Evolutionary conservation across 2,888 invertebrate species (phyloP).

Genomic region (Bibio marci): DNA sequence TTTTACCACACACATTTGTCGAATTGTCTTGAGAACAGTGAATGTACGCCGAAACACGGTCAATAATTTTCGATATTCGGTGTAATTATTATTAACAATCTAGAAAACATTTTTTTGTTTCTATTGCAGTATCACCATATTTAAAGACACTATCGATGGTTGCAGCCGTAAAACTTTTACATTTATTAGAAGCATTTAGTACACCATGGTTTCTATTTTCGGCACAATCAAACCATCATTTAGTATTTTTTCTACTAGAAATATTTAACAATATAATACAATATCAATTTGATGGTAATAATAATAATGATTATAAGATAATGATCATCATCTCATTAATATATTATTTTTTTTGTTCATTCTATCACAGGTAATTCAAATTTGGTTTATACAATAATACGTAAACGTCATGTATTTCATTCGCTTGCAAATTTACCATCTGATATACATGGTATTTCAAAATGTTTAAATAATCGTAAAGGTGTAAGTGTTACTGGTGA

Average conservation of each 20-base stretch:
- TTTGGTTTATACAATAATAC: slow-evolving; percentile 95
- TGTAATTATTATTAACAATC: too few relatives aligned
- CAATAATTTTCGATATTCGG: too few relatives aligned
- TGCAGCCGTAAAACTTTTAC: slow-evolving; percentile 89
- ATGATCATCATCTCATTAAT: too few relatives aligned
- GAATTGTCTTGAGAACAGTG: too few relatives aligned
- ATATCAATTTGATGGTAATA: slow-evolving; percentile 88
- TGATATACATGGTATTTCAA: slow-evolving; percentile 69
- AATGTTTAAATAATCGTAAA: slow-evolving; percentile 31
- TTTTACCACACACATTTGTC: too few relatives aligned
- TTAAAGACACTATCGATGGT: slow-evolving; percentile 98
- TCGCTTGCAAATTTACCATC: slow-evolving; percentile 91
- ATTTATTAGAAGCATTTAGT: slow-evolving; percentile 93
- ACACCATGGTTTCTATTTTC: slow-evolving; percentile 99
- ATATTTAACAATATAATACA: slow-evolving; percentile 99
- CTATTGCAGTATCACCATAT: slow-evolving; percentile 80
- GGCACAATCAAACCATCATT: slow-evolving; percentile 89
- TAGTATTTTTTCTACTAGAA: slow-evolving; percentile 95
- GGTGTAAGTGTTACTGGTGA: slow-evolving; percentile 27
- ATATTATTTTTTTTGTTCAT: too few relatives aligned
- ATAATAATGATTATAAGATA: background rate
- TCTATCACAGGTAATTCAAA: slow-evolving; percentile 87
- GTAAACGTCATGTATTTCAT: slow-evolving; percentile 97
- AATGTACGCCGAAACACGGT: too few relatives aligned
- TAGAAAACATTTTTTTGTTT: too few relatives aligned